These are phyloP conservation scores for Drosophila seguyi DNA, from an alignment of 1,140 invertebrate genomes.

Conservation along the genomic window DNA sequence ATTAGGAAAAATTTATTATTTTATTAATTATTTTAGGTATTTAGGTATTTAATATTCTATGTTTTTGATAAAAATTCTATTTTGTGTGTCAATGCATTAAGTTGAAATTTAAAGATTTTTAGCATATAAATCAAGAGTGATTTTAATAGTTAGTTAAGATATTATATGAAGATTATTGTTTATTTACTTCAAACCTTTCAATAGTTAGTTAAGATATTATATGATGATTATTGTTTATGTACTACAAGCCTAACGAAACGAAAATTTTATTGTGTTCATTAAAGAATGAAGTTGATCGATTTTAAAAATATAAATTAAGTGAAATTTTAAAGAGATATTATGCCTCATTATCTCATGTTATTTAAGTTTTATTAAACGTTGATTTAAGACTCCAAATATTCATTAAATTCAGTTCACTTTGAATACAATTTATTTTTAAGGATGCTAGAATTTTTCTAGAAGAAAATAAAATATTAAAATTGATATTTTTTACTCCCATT, in stretches of 20 bases:
- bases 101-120: background rate
- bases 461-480: background rate
- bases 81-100: background rate
- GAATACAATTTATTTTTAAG: background rate
- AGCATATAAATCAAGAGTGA: too few relatives aligned
- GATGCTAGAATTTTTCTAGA: background rate
- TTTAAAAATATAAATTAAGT: background rate
- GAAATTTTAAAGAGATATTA: background rate
- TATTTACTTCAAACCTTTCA: background rate
- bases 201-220: too few relatives aligned
- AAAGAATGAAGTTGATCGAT: background rate
- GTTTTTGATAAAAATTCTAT: fast-evolving
- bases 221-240: too few relatives aligned
- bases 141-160: background rate
- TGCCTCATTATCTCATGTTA: too few relatives aligned
- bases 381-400: background rate
- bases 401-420: background rate
- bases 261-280: too few relatives aligned
- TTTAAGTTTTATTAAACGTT: background rate
- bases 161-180: background rate
- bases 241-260: too few relatives aligned
- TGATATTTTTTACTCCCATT: background rate
- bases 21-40: background rate
- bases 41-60: background rate
- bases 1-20: background rate